A percentile compares a stretch with the other conserved stretches of the same genome.
phyloP scores from a whole-genome alignment of 2,888 invertebrate species.

The Argyresthia albistria region DNA sequence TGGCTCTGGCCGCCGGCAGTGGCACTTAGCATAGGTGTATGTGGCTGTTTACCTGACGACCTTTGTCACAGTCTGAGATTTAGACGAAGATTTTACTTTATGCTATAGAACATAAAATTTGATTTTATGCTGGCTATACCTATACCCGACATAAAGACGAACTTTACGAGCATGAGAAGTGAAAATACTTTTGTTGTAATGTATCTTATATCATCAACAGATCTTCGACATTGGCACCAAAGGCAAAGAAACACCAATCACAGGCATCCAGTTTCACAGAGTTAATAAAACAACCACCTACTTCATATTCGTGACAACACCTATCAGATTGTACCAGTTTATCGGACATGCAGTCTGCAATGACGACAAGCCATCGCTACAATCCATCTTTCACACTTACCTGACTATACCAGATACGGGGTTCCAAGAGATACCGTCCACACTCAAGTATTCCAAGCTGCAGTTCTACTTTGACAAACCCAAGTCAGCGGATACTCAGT shows the following conservation, averaged over 20 bases:
- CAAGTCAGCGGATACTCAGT: constrained; percentile 23
- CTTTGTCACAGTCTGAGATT: too few relatives aligned
- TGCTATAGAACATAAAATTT: too few relatives aligned
- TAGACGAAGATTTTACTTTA: too few relatives aligned
- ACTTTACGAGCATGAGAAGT: too few relatives aligned
- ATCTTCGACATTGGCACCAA: constrained; percentile 87
- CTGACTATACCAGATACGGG: constrained; percentile 79
- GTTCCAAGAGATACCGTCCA: constrained; percentile 81
- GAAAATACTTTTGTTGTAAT: not conserved
- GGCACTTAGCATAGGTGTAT: too few relatives aligned
- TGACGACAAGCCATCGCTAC: constrained; percentile 86
- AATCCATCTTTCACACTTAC: constrained; percentile 85
- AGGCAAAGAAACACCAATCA: constrained; percentile 84
- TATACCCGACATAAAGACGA: too few relatives aligned
- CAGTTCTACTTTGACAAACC: constrained; percentile 81
- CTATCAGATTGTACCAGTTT: constrained; percentile 89
- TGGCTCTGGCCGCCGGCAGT: too few relatives aligned
- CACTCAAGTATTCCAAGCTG: constrained; percentile 82
- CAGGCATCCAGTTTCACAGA: constrained; percentile 88
- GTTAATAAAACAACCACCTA: constrained; percentile 81
- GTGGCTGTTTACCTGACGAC: too few relatives aligned
- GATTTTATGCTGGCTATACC: too few relatives aligned
- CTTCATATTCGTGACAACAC: constrained; percentile 87
- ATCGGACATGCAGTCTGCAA: constrained; percentile 79
- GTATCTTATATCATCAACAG: constrained; percentile 46